Conservation (phyloP, 2,888 invertebrate genomes). For the Sinhomidia bicolor region DNA sequence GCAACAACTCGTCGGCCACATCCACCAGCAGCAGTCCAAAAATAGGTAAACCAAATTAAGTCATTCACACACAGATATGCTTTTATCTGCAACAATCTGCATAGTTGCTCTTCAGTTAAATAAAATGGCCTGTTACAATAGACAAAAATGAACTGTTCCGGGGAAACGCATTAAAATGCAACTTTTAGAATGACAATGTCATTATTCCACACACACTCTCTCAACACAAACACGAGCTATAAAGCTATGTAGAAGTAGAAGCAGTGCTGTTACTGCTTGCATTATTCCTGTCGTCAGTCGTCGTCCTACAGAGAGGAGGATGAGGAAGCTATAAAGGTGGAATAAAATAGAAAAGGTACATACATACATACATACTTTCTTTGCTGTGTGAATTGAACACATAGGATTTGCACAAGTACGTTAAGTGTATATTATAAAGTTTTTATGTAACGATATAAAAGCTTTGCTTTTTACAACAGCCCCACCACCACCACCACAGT, state of each 20-base stretch:
- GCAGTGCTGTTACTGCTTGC: not conserved
- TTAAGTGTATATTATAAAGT: too few relatives aligned
- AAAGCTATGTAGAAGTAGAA: not conserved
- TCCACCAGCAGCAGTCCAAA: not conserved
- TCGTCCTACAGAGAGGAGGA: too few relatives aligned
- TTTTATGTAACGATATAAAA: too few relatives aligned
- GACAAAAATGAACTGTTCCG: constrained; percentile 60
- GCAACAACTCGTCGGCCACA: too few relatives aligned
- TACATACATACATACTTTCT: too few relatives aligned
- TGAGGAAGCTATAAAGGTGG: not conserved
- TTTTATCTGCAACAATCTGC: constrained; percentile 3
- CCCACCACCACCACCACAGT: too few relatives aligned
- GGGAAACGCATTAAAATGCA: constrained; percentile 61
- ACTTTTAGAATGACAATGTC: constrained; percentile 66
- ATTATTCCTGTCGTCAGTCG: too few relatives aligned
- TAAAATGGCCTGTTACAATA: not conserved
- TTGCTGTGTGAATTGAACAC: too few relatives aligned
- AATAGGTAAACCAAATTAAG: not conserved
- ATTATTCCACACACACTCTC: not conserved
- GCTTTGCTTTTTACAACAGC: too few relatives aligned
- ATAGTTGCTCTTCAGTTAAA: constrained; percentile 1
- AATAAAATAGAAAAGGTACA: too few relatives aligned
- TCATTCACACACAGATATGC: too few relatives aligned
- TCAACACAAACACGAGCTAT: not conserved
- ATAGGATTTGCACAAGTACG: too few relatives aligned